These are phyloP conservation scores for Oryzias curvinotus DNA, from an alignment of 2,113 vertebrate genomes.

Conservation along the genomic window DNA sequence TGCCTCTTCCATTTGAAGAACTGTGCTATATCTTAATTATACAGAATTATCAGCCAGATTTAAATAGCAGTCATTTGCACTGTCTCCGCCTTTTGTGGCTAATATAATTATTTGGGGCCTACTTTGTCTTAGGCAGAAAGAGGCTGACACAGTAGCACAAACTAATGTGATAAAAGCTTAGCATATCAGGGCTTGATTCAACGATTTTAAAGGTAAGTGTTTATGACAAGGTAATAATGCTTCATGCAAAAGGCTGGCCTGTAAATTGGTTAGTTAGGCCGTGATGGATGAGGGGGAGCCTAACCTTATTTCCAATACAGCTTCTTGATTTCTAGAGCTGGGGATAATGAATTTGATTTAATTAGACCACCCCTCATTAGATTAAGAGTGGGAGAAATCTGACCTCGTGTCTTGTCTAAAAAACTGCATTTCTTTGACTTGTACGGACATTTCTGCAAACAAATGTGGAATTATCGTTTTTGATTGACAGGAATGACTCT, in stretches of 20 bases:
- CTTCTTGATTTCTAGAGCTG: constrained; percentile 95
- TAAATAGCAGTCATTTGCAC: constrained; percentile 77
- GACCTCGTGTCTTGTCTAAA: constrained; percentile 80
- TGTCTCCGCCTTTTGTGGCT: constrained; percentile 75
- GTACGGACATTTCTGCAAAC: constrained; percentile 28
- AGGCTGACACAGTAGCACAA: constrained; percentile 92
- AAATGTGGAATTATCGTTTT: constrained; percentile 26
- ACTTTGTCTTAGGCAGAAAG: constrained; percentile 96
- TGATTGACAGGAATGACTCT: constrained; percentile 4
- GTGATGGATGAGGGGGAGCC: constrained; percentile 95
- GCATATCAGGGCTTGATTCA: constrained; percentile 86
- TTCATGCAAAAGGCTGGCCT: constrained; percentile 90
- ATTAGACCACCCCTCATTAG: constrained; percentile 94
- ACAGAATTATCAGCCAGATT: constrained; percentile 75
- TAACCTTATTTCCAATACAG: constrained; percentile 90
- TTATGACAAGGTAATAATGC: constrained; percentile 99
- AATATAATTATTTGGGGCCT: constrained; percentile 87
- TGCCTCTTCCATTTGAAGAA: constrained; percentile 49
- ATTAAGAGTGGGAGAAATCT: constrained; percentile 90
- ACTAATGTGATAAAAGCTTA: constrained; percentile 98
- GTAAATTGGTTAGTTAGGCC: constrained; percentile 99
- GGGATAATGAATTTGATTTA: constrained; percentile 99
- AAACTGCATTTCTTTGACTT: constrained; percentile 43
- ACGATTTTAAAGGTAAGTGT: constrained; percentile 92
- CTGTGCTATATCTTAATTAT: constrained; percentile 78